phyloP scores from a whole-genome alignment of 2,113 vertebrate genomes.

The Neogobius melanostomus region DNA sequence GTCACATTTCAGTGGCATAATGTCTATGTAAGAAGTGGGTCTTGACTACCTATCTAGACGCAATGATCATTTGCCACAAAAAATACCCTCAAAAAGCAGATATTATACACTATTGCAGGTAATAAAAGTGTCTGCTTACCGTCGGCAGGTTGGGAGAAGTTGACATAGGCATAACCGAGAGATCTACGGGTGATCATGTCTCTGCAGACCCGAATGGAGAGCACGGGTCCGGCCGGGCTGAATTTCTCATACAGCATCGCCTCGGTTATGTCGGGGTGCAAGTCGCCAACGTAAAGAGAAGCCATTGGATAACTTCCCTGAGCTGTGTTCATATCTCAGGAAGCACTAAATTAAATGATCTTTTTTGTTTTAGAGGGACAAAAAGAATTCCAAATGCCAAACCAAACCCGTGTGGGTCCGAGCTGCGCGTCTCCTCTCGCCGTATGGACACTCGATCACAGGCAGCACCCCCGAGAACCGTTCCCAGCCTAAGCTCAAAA shows the following conservation, averaged over 20 bases:
- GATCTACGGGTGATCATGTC: conserved; percentile 99
- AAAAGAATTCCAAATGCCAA: conserved; percentile 16
- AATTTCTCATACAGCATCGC: conserved; percentile 99
- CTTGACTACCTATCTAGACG: not conserved
- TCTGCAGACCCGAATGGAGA: conserved; percentile 96
- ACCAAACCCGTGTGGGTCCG: conserved; percentile 1
- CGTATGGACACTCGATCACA: not conserved
- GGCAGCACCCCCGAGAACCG: conserved; percentile 12
- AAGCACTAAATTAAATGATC: conserved; percentile 9
- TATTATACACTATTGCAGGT: no score
- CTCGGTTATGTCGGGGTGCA: conserved; percentile 98
- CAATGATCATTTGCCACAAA: conserved; percentile 7
- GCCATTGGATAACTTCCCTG: conserved; percentile 96
- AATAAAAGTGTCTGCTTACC: conserved; percentile 78
- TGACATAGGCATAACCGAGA: conserved; percentile 96
- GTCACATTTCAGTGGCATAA: not conserved
- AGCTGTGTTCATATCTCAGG: conserved; percentile 77
- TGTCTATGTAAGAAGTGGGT: conserved; percentile 42
- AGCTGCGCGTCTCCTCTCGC: conserved; percentile 13
- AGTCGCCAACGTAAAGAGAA: conserved; percentile 96
- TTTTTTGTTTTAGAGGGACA: conserved; percentile 9
- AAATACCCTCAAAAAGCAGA: not conserved
- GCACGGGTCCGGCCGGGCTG: conserved; percentile 96
- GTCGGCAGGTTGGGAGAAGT: conserved; percentile 97
- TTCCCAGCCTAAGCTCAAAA: conserved; percentile 41